These are phyloP conservation scores for Drosophila subquinaria DNA, from an alignment of 2,888 invertebrate species.

Conservation along the genomic window DNA sequence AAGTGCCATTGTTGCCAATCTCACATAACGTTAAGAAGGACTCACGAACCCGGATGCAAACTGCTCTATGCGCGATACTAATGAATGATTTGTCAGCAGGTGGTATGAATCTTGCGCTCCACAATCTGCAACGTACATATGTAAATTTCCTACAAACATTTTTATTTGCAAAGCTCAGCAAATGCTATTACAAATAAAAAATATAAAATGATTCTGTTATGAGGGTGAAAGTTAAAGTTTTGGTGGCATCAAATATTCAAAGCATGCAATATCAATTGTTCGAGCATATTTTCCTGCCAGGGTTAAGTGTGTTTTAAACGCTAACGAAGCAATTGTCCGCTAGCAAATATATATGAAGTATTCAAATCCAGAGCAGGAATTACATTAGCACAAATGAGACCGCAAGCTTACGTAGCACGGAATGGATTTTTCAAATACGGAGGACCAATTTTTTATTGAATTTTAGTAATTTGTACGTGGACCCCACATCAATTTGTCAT, in stretches of 20 bases:
- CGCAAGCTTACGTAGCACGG: not conserved
- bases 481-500: not conserved
- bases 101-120: slow-evolving; percentile 48
- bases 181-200: slow-evolving; percentile 29
- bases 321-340: slow-evolving; percentile 77
- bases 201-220: slow-evolving; percentile 24
- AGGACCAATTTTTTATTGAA: not conserved
- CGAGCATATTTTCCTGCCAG: slow-evolving; percentile 23
- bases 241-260: slow-evolving; percentile 66
- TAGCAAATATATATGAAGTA: slow-evolving; percentile 1
- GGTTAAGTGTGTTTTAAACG: slow-evolving; percentile 56
- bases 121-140: slow-evolving; percentile 60
- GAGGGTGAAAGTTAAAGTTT: slow-evolving; percentile 51
- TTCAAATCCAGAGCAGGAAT: not conserved
- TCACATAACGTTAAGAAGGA: slow-evolving; percentile 24
- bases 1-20: slow-evolving; percentile 72
- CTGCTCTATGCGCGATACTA: slow-evolving; percentile 56
- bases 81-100: slow-evolving; percentile 68
- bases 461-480: not conserved
- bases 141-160: slow-evolving; percentile 54
- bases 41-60: slow-evolving; percentile 17
- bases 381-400: not conserved
- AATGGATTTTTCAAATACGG: not conserved
- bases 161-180: slow-evolving; percentile 64
- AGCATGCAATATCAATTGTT: slow-evolving; percentile 56